Conservation (phyloP, 1,140 invertebrate species). For the Oedothorax gibbosus region DNA sequence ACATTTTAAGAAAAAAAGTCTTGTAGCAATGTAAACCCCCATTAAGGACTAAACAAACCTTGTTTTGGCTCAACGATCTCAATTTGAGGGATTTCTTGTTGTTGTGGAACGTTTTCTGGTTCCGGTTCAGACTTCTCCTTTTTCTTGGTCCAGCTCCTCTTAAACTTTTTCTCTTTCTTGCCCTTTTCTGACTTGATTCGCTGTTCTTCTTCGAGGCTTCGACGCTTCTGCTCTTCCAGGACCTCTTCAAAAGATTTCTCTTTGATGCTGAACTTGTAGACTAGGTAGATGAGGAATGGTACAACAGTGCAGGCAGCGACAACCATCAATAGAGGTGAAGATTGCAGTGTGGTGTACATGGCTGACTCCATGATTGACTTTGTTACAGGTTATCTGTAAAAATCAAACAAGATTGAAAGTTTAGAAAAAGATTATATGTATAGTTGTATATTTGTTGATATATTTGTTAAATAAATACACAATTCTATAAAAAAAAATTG, state of each 20-base stretch:
- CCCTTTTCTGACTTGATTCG: slow-evolving; percentile 29
- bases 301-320: not conserved
- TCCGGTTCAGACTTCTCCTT: slow-evolving; percentile 35
- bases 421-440: too few relatives aligned
- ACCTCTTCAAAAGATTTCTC: slow-evolving; percentile 59
- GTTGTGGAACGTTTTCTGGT: not conserved
- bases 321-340: not conserved
- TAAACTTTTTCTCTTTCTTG: slow-evolving; percentile 58
- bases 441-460: too few relatives aligned
- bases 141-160: slow-evolving; percentile 47
- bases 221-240: slow-evolving; percentile 54
- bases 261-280: slow-evolving; percentile 44
- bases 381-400: not conserved
- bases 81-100: slow-evolving; percentile 23
- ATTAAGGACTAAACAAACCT: too few relatives aligned
- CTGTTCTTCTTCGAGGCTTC: slow-evolving; percentile 42
- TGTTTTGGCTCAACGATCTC: slow-evolving; percentile 45
- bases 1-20: too few relatives aligned
- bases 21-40: too few relatives aligned
- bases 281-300: slow-evolving; percentile 13
- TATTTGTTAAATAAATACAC: too few relatives aligned
- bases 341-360: not conserved
- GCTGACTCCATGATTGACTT: slow-evolving; percentile 19
- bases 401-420: not conserved
- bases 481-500: too few relatives aligned